Conservation (phyloP, 2,113 vertebrate genomes). For the Vulpes lagopus region DNA sequence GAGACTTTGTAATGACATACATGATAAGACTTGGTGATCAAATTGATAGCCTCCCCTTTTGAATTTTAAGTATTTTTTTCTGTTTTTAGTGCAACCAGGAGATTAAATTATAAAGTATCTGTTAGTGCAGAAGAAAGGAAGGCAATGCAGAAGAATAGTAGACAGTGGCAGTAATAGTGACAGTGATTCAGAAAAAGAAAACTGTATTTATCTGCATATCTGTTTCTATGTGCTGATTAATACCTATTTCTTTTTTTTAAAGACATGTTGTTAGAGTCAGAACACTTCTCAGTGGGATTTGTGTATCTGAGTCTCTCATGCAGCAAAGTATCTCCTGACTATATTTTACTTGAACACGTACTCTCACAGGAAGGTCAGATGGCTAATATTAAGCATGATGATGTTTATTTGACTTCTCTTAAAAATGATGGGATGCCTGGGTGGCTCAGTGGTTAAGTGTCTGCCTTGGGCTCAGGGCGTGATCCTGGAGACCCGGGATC, state of each 20-base stretch:
- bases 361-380: not conserved
- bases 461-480: too few species aligned
- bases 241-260: not conserved
- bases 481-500: too few species aligned
- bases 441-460: too few species aligned
- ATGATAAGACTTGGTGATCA: not conserved
- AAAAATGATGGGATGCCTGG: not conserved
- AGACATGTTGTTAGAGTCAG: not conserved
- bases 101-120: constrained; percentile 20
- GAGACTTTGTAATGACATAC: not conserved
- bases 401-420: not conserved
- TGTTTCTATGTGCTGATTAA: constrained; percentile 11
- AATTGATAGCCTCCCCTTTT: not conserved
- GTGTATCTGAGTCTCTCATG: not conserved
- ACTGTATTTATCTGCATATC: constrained; percentile 2
- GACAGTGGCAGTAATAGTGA: not conserved
- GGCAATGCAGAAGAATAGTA: not conserved
- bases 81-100: constrained; percentile 17
- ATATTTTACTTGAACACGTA: not conserved
- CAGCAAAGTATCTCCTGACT: not conserved
- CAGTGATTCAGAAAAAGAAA: constrained; percentile 35
- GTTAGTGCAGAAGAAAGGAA: constrained; percentile 44
- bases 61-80: not conserved
- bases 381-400: not conserved
- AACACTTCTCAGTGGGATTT: constrained; percentile 8